A percentile compares a stretch with the other conserved stretches of the same genome.
Conservation (phyloP, 2,888 invertebrate species). For the Melanostoma mellinum region DNA sequence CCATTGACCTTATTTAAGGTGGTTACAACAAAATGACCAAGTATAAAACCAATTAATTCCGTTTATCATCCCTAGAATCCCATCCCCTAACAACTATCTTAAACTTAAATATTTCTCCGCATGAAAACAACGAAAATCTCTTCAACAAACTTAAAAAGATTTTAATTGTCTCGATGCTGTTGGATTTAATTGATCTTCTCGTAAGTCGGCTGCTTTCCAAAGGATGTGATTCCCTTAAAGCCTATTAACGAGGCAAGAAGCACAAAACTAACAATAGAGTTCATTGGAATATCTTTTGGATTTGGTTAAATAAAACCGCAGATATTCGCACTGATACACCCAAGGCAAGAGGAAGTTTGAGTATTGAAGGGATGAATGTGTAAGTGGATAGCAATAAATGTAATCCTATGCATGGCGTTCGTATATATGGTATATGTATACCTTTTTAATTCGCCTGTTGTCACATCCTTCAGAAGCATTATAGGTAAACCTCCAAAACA, state of each 20-base stretch:
- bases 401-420: constrained; percentile 42
- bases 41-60: too few species aligned
- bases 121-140: neutral
- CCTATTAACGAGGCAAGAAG: constrained; percentile 54
- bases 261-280: constrained; percentile 57
- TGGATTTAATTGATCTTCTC: constrained; percentile 66
- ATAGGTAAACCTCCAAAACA: constrained; percentile 45
- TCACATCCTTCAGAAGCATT: constrained; percentile 22
- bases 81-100: too few species aligned
- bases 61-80: too few species aligned
- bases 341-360: constrained; percentile 16
- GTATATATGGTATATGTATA: constrained; percentile 13
- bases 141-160: neutral
- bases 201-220: constrained; percentile 46
- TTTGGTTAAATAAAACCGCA: constrained; percentile 60
- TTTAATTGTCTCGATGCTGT: constrained; percentile 26
- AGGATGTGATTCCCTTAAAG: constrained; percentile 47
- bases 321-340: constrained; percentile 59
- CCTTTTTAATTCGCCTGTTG: constrained; percentile 46
- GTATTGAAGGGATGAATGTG: constrained; percentile 56
- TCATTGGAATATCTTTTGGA: constrained; percentile 48
- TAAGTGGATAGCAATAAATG: neutral
- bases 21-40: too few species aligned
- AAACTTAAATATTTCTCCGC: too few species aligned
- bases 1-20: too few species aligned